Base-by-base conservation (phyloP, 1,140 invertebrate species). In the Drosophila arizonae region DNA sequence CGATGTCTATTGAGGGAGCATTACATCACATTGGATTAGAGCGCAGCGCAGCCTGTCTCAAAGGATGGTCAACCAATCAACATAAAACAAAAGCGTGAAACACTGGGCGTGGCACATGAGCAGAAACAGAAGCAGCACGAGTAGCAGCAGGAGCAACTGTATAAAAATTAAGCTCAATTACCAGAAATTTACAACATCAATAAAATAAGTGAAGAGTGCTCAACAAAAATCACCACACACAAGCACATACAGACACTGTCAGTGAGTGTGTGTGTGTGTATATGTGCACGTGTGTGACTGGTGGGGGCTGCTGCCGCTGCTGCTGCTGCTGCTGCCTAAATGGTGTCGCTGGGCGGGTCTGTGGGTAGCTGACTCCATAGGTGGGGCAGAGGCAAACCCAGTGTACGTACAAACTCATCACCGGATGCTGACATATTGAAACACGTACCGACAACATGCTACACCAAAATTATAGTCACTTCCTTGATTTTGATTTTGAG, bases 381-480 rank as follows among this genome's bases (percentile, higher is more conserved):
- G 43, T 28, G n/a, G 45, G 52, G 48, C 58, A 58, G 52, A 43
- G 50, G 58, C 50, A 43, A 58, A 43, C 62, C 36, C 48, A 80
- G 70, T 60, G 76, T 76, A 82, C 81, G 75, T 86, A 86, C 77
- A 85, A 90, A 89, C 86, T 89, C 78, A 89, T 90, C 81, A 89
- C 86, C 86, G 85, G 86, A 89, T 89, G 81, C 85, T 88, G 85
- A 89, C 87, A 90, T 91, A 90, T 91, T 91, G 81, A 87, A 90
- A 90, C 90, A 91, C 90, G 90, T 91, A 91, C 85, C 86, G 75
- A 81, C 90, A 91, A 90, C 90, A 91, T 91, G 90, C 90, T 91
- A 91, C 90, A 88, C 84, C 82, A 90, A 91, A 91, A 91, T 91
- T 91, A 91, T 91, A 90, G 90, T 87, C 86, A 90, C 89, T 91